These are phyloP conservation scores for Scaptomyza polygonia DNA, from an alignment of 2,888 invertebrate genomes.

Conservation along the genomic window DNA sequence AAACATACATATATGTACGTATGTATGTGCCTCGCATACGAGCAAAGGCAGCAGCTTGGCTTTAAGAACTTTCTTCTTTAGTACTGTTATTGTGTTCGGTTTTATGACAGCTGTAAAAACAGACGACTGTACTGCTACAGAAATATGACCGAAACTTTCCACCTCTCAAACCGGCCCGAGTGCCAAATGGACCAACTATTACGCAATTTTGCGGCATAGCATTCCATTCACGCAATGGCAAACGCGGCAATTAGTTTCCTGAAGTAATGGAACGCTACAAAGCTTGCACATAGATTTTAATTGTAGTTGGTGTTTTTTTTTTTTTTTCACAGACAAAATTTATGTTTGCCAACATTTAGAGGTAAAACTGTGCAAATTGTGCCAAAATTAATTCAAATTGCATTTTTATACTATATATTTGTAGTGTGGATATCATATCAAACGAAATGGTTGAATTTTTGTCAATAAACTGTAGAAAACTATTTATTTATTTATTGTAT, in stretches of 20 bases:
- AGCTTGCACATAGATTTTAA: constrained; percentile 10
- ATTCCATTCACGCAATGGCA: constrained; percentile 29
- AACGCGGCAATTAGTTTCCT: constrained; percentile 56
- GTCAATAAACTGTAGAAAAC: not conserved
- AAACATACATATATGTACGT: constrained; percentile 12
- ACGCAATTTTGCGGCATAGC: constrained; percentile 30
- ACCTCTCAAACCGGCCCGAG: not conserved
- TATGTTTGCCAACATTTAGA: not conserved
- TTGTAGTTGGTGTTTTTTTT: not conserved
- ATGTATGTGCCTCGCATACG: constrained; percentile 7
- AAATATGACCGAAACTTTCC: constrained; percentile 23
- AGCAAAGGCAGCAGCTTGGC: constrained; percentile 17
- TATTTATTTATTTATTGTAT: not conserved
- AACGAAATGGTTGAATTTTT: too few relatives aligned
- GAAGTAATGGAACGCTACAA: constrained; percentile 38
- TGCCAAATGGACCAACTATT: constrained; percentile 21
- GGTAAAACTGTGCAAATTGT: not conserved
- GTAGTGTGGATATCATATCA: too few relatives aligned
- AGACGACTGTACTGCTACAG: constrained; percentile 55
- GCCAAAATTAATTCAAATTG: not conserved
- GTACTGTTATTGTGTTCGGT: constrained; percentile 47
- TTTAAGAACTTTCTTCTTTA: constrained; percentile 62
- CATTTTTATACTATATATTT: too few relatives aligned
- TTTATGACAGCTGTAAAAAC: constrained; percentile 76
- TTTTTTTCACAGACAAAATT: not conserved